Base-by-base conservation (phyloP, 2,797 vertebrate species). In the Enteromius mattozi region DNA sequence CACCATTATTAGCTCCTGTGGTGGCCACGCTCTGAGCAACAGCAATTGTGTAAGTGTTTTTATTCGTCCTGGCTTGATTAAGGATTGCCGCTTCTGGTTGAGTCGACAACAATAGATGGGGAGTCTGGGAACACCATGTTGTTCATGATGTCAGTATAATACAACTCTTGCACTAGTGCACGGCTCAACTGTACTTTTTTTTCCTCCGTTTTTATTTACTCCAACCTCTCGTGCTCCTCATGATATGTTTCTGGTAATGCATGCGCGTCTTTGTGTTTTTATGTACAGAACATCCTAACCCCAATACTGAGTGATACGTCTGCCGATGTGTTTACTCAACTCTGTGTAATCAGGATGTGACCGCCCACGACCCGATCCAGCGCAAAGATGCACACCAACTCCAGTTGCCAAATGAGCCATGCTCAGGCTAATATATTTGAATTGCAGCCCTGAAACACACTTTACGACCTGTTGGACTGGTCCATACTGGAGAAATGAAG, bases 231-330 rank as follows among this genome's bases (percentile, higher is more conserved):
- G 14, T 1, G 3, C 72, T 47, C 72, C 17, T 82, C 24, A 21
- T 68, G n/a, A 37, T 68, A 66, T 45, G 45, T 74, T 56, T 45
- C 40, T 72, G 68, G 61, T 59, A 79, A 81, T 75, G 42, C 59
- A 61, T 71, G 33, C 66, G 49, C 17, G 21, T 69, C 81, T 74
- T 70, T 51, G 27, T 71, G 42, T 56, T 80, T 87, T 80, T 85
- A 76, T 87, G 79, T 87, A 86, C 85, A 83, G 88, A 86, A 89
- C 85, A 82, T 86, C 70, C 79, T 80, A 85, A 77, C 75, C 84
- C 72, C 65, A 63, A 83, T 74, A 30, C 35, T 6, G 54, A 61
- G 78, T 45, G 56, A 83, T 30, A 47, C 10, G 35, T 68, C 71
- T 75, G 45, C 47, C 9, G n/a, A 45, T 61, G 82, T 88, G 78